These are phyloP conservation scores for Phenganax stokvisi DNA, from an alignment of 92 coral and sea anemone genomes.

Conservation along the genomic window DNA sequence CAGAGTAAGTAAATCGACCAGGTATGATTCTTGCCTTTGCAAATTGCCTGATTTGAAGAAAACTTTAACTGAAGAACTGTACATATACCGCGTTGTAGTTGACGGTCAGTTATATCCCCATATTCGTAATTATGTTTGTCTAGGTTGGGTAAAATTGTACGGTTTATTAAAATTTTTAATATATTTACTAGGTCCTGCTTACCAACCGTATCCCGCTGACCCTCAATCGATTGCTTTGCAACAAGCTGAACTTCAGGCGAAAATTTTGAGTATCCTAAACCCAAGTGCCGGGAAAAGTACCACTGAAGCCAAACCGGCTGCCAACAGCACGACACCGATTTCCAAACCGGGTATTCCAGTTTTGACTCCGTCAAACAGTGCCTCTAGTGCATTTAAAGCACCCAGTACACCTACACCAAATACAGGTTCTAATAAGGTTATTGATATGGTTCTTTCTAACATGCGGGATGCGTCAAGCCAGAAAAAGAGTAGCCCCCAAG, in stretches of 20 bases:
- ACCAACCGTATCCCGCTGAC: conserved; percentile 53
- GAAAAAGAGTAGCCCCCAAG: neutral
- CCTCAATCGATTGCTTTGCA: conserved; percentile 94
- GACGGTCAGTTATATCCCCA: no score
- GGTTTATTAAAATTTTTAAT: neutral
- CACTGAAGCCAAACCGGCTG: conserved; percentile 14
- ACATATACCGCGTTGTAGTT: no score
- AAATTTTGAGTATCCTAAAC: conserved; percentile 89
- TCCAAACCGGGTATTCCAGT: conserved; percentile 37
- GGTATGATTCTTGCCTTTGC: conserved; percentile 16
- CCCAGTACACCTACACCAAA: conserved; percentile 20
- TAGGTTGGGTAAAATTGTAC: no score
- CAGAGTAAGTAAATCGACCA: conserved; percentile 10
- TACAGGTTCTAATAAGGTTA: neutral
- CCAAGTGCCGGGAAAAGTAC: conserved; percentile 54
- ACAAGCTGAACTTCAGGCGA: conserved; percentile 99
- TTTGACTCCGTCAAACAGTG: conserved; percentile 26
- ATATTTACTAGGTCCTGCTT: conserved; percentile 1
- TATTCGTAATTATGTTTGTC: no score
- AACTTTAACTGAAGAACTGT: neutral
- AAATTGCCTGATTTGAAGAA: neutral
- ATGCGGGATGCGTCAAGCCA: neutral
- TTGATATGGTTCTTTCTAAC: neutral
- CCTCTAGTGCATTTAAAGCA: conserved; percentile 23
- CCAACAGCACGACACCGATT: conserved; percentile 1